A percentile compares a stretch with the other conserved stretches of the same genome.
phyloP scores from a whole-genome alignment of 2,113 vertebrate genomes.

The Calidris pygmaea region DNA sequence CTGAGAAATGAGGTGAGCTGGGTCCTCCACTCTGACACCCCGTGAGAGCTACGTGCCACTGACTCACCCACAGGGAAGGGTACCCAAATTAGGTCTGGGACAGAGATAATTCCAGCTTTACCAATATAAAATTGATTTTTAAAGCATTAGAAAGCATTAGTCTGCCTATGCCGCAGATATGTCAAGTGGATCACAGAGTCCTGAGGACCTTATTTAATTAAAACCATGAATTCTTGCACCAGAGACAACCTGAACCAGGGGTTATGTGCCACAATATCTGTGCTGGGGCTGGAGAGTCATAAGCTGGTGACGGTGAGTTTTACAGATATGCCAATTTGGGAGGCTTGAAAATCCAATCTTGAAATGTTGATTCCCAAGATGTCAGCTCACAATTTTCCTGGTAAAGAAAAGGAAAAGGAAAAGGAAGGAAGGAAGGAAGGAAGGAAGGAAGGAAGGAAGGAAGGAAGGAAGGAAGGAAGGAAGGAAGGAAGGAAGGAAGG shows the following conservation, averaged over 20 bases:
- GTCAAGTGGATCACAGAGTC: background rate
- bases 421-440: background rate
- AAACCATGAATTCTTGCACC: background rate
- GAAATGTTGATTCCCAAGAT: background rate
- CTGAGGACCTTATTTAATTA: background rate
- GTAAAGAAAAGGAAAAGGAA: background rate
- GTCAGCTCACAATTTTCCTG: background rate
- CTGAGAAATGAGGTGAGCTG: background rate
- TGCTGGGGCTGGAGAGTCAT: background rate
- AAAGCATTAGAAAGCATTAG: background rate
- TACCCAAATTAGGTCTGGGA: background rate
- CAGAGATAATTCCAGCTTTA: background rate
- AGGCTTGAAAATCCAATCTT: background rate
- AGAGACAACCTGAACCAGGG: background rate
- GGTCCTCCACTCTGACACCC: no score
- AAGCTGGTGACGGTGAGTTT: no score
- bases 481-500: background rate
- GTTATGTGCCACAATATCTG: background rate
- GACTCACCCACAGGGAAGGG: background rate
- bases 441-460: background rate
- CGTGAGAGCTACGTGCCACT: accelerated
- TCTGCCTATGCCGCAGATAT: background rate
- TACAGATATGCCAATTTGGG: background rate
- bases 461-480: background rate
- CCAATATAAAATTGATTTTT: background rate